Evolutionary conservation across 2,113 vertebrate genomes (phyloP).

Genomic region (Accipiter virgatus): DNA sequence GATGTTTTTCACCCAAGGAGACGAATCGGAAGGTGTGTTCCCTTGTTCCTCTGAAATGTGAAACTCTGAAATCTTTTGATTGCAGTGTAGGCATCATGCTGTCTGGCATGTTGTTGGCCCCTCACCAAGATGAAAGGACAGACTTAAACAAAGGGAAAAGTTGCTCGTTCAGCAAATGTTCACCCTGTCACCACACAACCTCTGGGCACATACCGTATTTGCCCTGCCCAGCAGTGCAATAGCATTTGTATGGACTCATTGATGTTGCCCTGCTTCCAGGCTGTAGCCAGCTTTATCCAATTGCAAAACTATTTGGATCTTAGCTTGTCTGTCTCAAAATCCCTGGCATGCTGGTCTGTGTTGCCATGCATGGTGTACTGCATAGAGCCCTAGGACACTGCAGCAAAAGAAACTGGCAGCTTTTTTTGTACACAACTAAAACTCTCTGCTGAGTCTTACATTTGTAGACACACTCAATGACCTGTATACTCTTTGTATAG

Average conservation of each 20-base stretch:
- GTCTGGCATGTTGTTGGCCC: not conserved
- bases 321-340: not conserved
- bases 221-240: not conserved
- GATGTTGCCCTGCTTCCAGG: not conserved
- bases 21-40: slow-evolving; percentile 79
- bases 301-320: not conserved
- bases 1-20: slow-evolving; percentile 82
- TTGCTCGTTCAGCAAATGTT: not conserved
- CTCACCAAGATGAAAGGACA: not conserved
- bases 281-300: not conserved
- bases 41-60: not conserved
- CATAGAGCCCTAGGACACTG: not conserved
- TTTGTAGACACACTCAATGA: not conserved
- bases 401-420: not conserved
- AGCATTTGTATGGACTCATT: not conserved
- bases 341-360: not conserved
- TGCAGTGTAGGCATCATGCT: not conserved
- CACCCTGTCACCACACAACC: not conserved
- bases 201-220: not conserved
- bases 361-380: not conserved
- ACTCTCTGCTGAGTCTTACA: not conserved
- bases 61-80: not conserved
- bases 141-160: not conserved
- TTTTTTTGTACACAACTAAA: not conserved
- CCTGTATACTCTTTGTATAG: not conserved